These are phyloP conservation scores for Acanthosepion pharaonis DNA, from an alignment of 2,888 invertebrate species.

Conservation along the genomic window DNA sequence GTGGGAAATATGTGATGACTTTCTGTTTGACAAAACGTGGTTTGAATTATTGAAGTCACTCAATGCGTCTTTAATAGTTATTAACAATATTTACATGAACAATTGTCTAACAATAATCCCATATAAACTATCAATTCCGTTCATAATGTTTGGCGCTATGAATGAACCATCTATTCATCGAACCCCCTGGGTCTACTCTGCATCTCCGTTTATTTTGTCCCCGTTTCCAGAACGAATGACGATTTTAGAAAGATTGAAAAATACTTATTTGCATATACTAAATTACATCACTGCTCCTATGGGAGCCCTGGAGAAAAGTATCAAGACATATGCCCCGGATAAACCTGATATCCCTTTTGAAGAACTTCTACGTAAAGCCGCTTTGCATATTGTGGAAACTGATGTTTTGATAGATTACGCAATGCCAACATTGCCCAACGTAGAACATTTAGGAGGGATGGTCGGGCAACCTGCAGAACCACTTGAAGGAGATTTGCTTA, in stretches of 20 bases:
- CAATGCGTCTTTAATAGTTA: neutral
- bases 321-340: constrained; percentile 49
- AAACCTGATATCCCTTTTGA: constrained; percentile 42
- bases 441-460: constrained; percentile 52
- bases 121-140: constrained; percentile 40
- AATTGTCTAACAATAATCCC: constrained; percentile 20
- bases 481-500: constrained; percentile 49
- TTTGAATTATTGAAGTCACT: neutral
- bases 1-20: neutral
- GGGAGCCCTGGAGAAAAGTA: neutral
- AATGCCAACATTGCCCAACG: constrained; percentile 50
- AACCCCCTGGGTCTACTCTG: neutral
- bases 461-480: constrained; percentile 49
- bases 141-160: neutral
- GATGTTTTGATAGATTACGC: constrained; percentile 52
- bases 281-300: neutral
- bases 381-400: constrained; percentile 51
- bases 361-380: constrained; percentile 49
- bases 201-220: neutral
- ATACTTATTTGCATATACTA: neutral
- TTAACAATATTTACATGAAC: neutral
- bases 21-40: neutral
- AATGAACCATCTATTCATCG: neutral
- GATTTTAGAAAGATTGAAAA: neutral
- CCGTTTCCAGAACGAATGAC: neutral